Evolutionary conservation across 2,113 vertebrate species (phyloP).

Genomic region (Chionis minor): DNA sequence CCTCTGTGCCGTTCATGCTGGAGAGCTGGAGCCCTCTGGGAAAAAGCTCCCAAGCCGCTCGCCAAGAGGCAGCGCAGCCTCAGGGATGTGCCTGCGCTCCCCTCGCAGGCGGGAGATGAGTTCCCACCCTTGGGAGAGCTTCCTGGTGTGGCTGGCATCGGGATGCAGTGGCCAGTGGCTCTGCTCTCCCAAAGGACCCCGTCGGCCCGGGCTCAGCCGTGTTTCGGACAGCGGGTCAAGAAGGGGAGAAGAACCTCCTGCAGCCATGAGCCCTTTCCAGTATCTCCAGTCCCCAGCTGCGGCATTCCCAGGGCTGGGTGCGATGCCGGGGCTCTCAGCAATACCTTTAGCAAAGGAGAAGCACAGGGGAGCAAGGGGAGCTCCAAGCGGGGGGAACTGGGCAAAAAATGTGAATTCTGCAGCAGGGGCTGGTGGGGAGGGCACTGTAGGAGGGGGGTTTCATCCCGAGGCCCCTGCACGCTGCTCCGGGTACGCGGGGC

Average conservation of each 20-base stretch:
- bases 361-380: background rate
- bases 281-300: background rate
- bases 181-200: background rate
- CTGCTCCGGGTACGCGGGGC: background rate
- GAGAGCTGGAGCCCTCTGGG: background rate
- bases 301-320: background rate
- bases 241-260: background rate
- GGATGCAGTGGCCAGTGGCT: background rate
- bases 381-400: fast-evolving
- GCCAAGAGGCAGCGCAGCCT: background rate
- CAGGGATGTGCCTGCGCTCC: background rate
- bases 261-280: background rate
- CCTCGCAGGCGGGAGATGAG: background rate
- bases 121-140: background rate
- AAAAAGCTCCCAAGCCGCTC: background rate
- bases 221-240: background rate
- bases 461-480: background rate
- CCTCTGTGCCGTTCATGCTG: background rate
- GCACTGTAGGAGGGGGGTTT: fast-evolving
- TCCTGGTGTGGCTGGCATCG: background rate
- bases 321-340: fast-evolving
- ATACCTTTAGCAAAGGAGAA: background rate
- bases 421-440: fast-evolving
- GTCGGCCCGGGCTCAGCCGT: fast-evolving
- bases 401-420: background rate